phyloP scores from a whole-genome alignment of 2,888 invertebrate genomes.

The Oscheius sp. region DNA sequence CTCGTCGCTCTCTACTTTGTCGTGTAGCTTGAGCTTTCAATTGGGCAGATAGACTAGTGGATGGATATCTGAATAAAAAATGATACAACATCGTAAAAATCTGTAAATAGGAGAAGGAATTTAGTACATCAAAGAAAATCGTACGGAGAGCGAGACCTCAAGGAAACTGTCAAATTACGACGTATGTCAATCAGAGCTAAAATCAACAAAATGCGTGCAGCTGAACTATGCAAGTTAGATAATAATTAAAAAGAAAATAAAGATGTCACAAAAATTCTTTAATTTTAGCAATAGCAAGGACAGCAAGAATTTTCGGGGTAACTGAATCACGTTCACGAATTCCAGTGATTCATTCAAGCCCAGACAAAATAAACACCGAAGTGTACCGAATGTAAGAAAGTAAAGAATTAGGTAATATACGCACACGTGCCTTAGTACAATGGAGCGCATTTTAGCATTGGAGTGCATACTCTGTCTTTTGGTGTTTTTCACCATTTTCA shows the following conservation, averaged over 20 bases:
- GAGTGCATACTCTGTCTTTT: too few relatives aligned
- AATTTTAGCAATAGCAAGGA: too few relatives aligned
- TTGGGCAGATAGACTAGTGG: slow-evolving; percentile 61
- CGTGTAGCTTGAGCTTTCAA: slow-evolving; percentile 45
- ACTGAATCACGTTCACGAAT: too few relatives aligned
- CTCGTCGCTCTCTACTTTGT: slow-evolving; percentile 33
- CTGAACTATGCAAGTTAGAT: too few relatives aligned
- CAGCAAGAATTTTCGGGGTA: too few relatives aligned
- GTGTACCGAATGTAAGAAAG: neutral
- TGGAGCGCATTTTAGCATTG: too few relatives aligned
- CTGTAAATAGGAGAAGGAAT: neutral
- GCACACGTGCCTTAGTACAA: too few relatives aligned
- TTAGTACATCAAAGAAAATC: neutral
- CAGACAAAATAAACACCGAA: neutral
- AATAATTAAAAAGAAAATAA: too few relatives aligned
- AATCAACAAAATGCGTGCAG: slow-evolving; percentile 2
- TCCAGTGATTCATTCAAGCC: too few relatives aligned
- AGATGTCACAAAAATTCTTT: too few relatives aligned
- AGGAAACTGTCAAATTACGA: slow-evolving; percentile 6
- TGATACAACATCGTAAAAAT: neutral
- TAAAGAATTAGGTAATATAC: too few relatives aligned
- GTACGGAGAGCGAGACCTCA: neutral
- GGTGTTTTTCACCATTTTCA: too few relatives aligned
- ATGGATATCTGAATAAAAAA: slow-evolving; percentile 44
- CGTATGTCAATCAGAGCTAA: slow-evolving; percentile 8